Conservation (phyloP, 2,113 vertebrate species). For the Lepisosteus oculatus region DNA sequence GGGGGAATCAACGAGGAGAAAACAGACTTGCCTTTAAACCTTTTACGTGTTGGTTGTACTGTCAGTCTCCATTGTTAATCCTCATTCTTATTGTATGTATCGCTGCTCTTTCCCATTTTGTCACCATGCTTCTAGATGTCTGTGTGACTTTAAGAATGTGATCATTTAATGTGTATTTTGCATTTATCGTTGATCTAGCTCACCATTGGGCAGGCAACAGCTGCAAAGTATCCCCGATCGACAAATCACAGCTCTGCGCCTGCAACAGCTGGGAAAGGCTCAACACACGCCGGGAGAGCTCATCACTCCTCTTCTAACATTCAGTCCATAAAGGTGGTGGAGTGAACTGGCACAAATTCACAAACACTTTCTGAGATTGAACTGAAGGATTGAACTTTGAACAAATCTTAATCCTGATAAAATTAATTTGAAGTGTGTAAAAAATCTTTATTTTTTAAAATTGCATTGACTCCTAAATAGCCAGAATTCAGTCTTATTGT, state of each 20-base stretch:
- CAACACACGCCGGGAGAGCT: conserved; percentile 56
- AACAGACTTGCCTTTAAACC: too few species aligned
- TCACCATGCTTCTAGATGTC: not conserved
- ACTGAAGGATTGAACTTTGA: conserved; percentile 9
- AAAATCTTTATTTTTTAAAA: not conserved
- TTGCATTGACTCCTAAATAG: not conserved
- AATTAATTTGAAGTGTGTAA: not conserved
- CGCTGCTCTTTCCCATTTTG: not conserved
- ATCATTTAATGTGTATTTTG: too few species aligned
- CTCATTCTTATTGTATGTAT: not conserved
- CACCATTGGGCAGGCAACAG: conserved; percentile 82
- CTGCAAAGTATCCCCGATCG: conserved; percentile 83
- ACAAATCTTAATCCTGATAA: conserved; percentile 16
- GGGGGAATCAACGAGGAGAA: too few species aligned
- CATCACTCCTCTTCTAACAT: conserved; percentile 53
- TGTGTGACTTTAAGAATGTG: not conserved
- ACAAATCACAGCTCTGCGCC: conserved; percentile 56
- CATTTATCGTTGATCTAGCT: conserved; percentile 60
- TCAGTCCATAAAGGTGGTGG: conserved; percentile 89
- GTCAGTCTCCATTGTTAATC: too few species aligned
- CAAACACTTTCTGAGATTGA: not conserved
- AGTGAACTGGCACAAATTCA: conserved; percentile 55
- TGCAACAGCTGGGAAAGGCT: conserved; percentile 50
- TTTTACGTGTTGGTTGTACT: too few species aligned
- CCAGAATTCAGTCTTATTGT: not conserved